Evolutionary conservation across 2,113 vertebrate species (phyloP), one percentile per base, ranked within the genome.

Genomic region (Sitta europaea): DNA sequence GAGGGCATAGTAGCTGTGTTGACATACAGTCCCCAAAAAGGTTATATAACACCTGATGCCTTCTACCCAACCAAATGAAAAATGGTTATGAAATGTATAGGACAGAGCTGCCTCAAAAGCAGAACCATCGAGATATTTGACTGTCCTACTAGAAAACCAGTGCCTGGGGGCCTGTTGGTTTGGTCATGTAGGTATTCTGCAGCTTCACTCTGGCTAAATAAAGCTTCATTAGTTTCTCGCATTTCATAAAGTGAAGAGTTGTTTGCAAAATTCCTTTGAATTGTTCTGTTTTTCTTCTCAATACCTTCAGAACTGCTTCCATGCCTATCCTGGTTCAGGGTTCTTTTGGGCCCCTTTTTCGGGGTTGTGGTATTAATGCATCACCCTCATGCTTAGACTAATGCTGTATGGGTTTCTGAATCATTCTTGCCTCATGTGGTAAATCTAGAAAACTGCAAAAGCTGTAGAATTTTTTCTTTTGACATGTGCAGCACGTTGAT

Each of bases 401-500:
- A 51, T 40, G 29, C 23, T 74, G 1, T 21, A 16, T 38, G 55
- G 11, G 15, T 55, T 91, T 85, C 55, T 25, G 12, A 31, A 31
- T 57, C 29, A 15, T 9, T 50, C 28, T 70, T 70, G 23, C 20
- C 12, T 42, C 19, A 3, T 57, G 16, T 48, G 24, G 23, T 57
- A 51, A 67, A 21, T 65, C 55, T 61, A 29, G 28, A 80, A 83
- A 63, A 35, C 51, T 90, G 25, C 28, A 75, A 55, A 78, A 83
- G 38, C 28, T 83, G 62, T 83, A 40, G 28, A 38, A 17, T 40
- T 53, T 79, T 78, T 71, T 22, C 33, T 73, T 45, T 57, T 72
- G 28, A 17, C 15, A 16, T 0, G 0, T 72, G 35, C 48, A 35
- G 35, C 40, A 4, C 0, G 0, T 36, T 42, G 29, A 15, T 75